A percentile compares a stretch with the other conserved stretches of the same genome.
phyloP scores from a whole-genome alignment of 2,797 vertebrate species.

The Acridotheres tristis region DNA sequence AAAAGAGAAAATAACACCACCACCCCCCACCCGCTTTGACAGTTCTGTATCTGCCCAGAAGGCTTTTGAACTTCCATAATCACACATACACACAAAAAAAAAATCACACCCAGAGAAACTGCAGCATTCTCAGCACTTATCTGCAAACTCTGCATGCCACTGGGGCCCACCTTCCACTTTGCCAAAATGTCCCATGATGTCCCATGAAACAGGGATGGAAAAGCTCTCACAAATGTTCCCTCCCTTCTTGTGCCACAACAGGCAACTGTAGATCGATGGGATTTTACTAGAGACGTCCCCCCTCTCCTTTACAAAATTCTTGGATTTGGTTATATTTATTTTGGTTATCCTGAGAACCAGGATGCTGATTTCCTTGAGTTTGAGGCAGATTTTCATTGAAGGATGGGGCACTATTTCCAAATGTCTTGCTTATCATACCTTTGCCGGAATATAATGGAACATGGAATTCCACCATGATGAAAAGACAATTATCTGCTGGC shows the following conservation, averaged over 20 bases:
- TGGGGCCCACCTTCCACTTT: background rate
- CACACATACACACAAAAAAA: background rate
- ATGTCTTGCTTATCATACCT: background rate
- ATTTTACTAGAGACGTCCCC: background rate
- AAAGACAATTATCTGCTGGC: background rate
- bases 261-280: background rate
- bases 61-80: background rate
- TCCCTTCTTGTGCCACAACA: background rate
- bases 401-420: background rate
- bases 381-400: background rate
- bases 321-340: background rate
- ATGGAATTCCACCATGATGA: background rate
- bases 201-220: background rate
- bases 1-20: background rate
- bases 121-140: fast-evolving
- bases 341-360: background rate
- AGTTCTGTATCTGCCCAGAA: background rate
- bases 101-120: background rate
- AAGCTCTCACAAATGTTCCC: background rate
- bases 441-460: background rate
- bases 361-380: background rate
- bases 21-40: background rate
- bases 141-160: background rate
- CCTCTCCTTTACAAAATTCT: fast-evolving
- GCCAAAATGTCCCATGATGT: background rate